A percentile compares a stretch with the other conserved stretches of the same genome.
phyloP scores from a whole-genome alignment of 2,888 invertebrate genomes.

The Physocephala rufipes region DNA sequence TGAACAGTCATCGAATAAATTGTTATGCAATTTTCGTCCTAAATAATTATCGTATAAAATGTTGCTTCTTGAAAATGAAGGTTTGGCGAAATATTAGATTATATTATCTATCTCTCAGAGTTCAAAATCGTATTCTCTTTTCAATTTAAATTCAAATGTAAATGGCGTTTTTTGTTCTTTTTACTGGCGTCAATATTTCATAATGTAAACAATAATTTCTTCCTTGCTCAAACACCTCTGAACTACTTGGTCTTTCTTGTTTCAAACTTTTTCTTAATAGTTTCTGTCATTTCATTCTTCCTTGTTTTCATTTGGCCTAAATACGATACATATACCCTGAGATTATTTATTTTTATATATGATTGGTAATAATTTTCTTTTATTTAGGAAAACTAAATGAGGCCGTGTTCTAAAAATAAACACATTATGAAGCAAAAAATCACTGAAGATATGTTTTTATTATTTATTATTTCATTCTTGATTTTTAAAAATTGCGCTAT shows the following conservation, averaged over 20 bases:
- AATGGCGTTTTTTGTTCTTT: neutral
- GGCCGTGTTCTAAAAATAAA: constrained; percentile 32
- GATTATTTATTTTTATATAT: neutral
- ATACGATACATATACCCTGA: neutral
- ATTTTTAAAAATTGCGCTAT: neutral
- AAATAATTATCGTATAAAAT: neutral
- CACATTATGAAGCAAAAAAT: constrained; percentile 6
- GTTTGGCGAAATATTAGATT: too few relatives aligned
- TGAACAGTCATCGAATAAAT: too few relatives aligned
- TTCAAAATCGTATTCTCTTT: too few relatives aligned
- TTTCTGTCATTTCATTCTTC: neutral
- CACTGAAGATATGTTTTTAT: neutral
- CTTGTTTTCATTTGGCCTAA: neutral
- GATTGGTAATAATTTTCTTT: constrained; percentile 1
- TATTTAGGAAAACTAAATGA: constrained; percentile 8
- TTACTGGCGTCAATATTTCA: neutral
- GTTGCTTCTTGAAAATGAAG: too few relatives aligned
- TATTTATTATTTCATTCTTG: neutral
- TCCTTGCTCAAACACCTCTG: neutral
- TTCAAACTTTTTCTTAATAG: neutral
- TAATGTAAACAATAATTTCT: too few relatives aligned
- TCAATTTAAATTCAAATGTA: neutral
- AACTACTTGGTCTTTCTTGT: neutral
- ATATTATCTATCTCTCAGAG: too few relatives aligned
- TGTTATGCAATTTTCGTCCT: neutral